A percentile compares a stretch with the other conserved stretches of the same genome.
These are phyloP conservation scores for Botrylloides violaceus DNA, from an alignment of 23 tunicate genomes.

Conservation along the genomic window DNA sequence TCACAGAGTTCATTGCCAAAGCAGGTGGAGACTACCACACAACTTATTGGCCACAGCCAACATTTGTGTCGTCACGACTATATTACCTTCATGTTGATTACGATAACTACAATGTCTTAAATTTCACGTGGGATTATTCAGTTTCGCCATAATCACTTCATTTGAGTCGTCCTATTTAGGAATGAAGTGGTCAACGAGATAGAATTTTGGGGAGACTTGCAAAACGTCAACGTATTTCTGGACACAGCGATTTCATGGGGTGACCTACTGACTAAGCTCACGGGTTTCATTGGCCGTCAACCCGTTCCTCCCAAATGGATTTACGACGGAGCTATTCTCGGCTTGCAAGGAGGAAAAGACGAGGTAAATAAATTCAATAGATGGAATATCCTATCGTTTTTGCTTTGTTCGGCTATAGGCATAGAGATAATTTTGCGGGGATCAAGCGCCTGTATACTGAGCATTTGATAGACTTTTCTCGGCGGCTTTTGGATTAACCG, in stretches of 20 bases:
- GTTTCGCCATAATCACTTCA: too few species aligned
- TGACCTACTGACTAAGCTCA: conserved; percentile 39
- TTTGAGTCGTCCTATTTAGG: too few species aligned
- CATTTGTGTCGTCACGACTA: conserved; percentile 81
- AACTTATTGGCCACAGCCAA: conserved; percentile 99
- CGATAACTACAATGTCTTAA: conserved; percentile 55
- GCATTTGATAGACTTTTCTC: too few species aligned
- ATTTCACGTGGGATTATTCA: conserved; percentile 85
- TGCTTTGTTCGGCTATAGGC: too few species aligned
- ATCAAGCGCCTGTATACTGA: too few species aligned
- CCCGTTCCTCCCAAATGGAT: conserved; percentile 75
- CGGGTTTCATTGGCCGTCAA: conserved; percentile 73
- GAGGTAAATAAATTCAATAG: conserved; percentile 44
- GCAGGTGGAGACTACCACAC: conserved; percentile 98
- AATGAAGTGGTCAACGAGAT: conserved; percentile 36
- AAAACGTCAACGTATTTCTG: conserved; percentile 17
- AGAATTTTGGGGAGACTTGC: conserved; percentile 65
- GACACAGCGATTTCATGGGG: conserved; percentile 62
- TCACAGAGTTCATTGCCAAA: conserved; percentile 25
- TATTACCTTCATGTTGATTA: conserved; percentile 58
- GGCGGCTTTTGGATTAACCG: too few species aligned
- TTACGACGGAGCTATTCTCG: conserved; percentile 89
- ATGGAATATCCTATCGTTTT: too few species aligned
- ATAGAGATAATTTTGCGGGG: too few species aligned
- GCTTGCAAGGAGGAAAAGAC: conserved; percentile 89